Evolutionary conservation across 2,113 vertebrate species (phyloP).

Genomic region (Phalacrocorax pelagicus): DNA sequence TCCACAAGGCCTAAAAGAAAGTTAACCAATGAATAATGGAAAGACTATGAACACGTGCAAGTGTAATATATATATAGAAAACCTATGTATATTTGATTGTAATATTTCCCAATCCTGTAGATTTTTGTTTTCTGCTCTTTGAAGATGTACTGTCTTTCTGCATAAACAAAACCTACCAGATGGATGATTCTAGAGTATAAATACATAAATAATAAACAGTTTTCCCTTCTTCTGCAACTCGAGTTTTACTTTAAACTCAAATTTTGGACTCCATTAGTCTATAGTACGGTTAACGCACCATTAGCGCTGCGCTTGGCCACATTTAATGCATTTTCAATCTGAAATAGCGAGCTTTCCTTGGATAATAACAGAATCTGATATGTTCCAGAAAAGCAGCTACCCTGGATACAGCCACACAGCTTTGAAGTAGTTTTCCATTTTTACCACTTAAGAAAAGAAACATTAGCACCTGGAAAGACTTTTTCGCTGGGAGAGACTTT

Average conservation of each 20-base stretch:
- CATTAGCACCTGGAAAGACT: conserved; percentile 52
- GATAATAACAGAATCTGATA: not conserved
- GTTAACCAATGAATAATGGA: not conserved
- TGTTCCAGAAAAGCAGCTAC: conserved; percentile 1
- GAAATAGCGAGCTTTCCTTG: not conserved
- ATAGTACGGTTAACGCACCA: not conserved
- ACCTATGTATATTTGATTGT: not conserved
- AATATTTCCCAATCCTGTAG: not conserved
- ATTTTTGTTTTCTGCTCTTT: not conserved
- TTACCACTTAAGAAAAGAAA: conserved; percentile 31
- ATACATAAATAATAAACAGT: not conserved
- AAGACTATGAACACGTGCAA: not conserved
- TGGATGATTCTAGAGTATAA: not conserved
- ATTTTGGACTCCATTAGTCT: not conserved
- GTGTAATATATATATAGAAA: not conserved
- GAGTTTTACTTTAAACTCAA: not conserved
- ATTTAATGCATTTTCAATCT: conserved; percentile 10
- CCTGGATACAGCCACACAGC: not conserved
- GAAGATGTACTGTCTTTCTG: not conserved
- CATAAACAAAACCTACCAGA: not conserved
- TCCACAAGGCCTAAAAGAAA: not conserved
- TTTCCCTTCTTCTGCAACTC: not conserved
- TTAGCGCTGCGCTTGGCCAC: not conserved
- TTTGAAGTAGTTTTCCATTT: conserved; percentile 37
- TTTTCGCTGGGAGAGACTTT: conserved; percentile 12